These are phyloP conservation scores for Cyanoderma ruficeps DNA, from an alignment of 2,113 vertebrate species.

Conservation along the genomic window DNA sequence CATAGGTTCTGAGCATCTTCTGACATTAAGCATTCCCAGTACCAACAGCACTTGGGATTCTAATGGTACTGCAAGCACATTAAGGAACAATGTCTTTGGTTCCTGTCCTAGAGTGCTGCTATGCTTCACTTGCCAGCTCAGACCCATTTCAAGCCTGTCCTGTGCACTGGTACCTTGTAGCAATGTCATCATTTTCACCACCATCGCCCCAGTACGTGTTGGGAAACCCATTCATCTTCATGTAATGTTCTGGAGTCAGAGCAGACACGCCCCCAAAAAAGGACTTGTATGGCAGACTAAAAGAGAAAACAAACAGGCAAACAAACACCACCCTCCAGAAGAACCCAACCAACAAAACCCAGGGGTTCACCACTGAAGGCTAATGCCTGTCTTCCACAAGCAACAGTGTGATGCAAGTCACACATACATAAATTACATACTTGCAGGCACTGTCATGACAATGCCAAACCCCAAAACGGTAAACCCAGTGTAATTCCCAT, in stretches of 20 bases:
- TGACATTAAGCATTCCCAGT: not conserved
- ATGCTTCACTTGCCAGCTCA: not conserved
- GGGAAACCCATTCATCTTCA: conserved; percentile 79
- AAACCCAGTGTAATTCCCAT: not conserved
- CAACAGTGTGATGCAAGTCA: not conserved
- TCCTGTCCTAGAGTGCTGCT: not conserved
- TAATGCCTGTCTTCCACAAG: not conserved
- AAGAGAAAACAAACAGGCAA: not conserved
- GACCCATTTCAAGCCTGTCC: not conserved
- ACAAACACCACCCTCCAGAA: not conserved
- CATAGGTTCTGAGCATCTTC: not conserved
- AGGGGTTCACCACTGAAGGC: not conserved
- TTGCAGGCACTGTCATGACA: not conserved
- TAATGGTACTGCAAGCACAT: not conserved
- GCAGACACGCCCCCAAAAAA: conserved; percentile 77
- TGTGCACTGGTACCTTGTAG: conserved; percentile 58
- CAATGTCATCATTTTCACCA: conserved; percentile 75
- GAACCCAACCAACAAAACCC: not conserved
- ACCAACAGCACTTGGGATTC: not conserved
- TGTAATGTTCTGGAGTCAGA: conserved; percentile 76
- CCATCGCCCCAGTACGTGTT: conserved; percentile 74
- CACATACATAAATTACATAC: too few species aligned
- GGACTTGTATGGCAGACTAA: conserved; percentile 69
- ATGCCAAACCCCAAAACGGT: not conserved
- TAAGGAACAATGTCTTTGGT: not conserved